Percentiles rank a stretch among this genome's conserved stretches.
These are phyloP conservation scores for Neodontobutis hainanensis DNA, from an alignment of 2,113 vertebrate genomes.

Conservation along the genomic window DNA sequence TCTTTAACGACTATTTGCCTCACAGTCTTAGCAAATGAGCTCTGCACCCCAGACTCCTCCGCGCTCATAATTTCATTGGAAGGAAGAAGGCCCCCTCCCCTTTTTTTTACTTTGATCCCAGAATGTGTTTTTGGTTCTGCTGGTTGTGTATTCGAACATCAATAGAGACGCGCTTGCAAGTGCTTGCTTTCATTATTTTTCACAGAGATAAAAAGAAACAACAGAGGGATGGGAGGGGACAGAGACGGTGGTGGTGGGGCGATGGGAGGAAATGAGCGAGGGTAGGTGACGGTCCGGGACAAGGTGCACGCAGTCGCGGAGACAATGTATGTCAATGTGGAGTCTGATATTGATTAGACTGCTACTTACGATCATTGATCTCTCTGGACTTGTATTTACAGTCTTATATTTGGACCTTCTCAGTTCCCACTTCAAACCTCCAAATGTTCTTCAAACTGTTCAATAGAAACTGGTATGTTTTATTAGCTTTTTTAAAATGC, in stretches of 20 bases:
- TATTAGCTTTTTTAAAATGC: too few relatives aligned
- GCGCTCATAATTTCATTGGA: conserved; percentile 85
- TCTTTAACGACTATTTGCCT: conserved; percentile 83
- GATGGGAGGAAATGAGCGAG: conserved; percentile 43
- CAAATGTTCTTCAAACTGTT: conserved; percentile 29
- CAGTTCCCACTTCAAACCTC: not conserved
- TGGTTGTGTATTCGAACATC: conserved; percentile 94
- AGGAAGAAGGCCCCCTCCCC: conserved; percentile 71
- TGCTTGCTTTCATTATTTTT: conserved; percentile 94
- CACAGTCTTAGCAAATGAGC: conserved; percentile 86
- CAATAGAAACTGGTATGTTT: too few relatives aligned
- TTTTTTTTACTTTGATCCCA: conserved; percentile 88
- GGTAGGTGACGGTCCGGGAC: conserved; percentile 71
- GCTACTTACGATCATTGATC: conserved; percentile 78
- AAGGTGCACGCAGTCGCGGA: conserved; percentile 53
- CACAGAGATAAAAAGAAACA: conserved; percentile 88
- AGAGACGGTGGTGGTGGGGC: not conserved
- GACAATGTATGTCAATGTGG: conserved; percentile 78
- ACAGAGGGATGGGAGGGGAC: conserved; percentile 73
- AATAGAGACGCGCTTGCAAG: conserved; percentile 87
- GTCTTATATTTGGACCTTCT: not conserved
- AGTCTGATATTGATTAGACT: conserved; percentile 84
- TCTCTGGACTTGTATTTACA: conserved; percentile 31
- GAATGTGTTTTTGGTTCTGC: conserved; percentile 88
- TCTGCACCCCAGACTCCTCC: conserved; percentile 77